Percentiles rank a stretch among this genome's conserved stretches.
Evolutionary conservation across 2,113 vertebrate genomes (phyloP).

Genomic region (Buteo buteo): DNA sequence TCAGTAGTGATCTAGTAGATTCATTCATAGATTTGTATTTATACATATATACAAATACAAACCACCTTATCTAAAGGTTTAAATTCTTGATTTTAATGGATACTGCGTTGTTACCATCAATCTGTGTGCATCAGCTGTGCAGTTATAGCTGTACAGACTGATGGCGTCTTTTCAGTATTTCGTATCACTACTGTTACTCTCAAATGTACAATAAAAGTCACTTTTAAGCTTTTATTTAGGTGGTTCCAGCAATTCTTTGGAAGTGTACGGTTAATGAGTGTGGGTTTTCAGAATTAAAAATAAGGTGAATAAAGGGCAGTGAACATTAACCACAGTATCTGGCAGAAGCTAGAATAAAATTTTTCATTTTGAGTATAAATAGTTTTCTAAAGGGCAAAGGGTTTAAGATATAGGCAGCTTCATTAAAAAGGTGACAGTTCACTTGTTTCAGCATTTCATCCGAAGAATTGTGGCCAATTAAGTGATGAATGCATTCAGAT

Average conservation of each 20-base stretch:
- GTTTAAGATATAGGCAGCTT: slow-evolving; percentile 48
- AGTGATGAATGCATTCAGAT: slow-evolving; percentile 12
- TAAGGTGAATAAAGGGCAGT: slow-evolving; percentile 44
- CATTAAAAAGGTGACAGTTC: slow-evolving; percentile 56
- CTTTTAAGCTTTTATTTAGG: slow-evolving; percentile 39
- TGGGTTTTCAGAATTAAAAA: slow-evolving; percentile 57
- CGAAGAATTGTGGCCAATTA: slow-evolving; percentile 29
- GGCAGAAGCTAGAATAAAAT: slow-evolving; percentile 38
- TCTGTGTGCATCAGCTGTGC: background rate
- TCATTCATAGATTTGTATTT: background rate
- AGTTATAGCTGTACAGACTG: background rate
- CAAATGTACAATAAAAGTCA: slow-evolving; percentile 11
- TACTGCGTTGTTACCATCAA: background rate
- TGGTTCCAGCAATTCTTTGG: slow-evolving; percentile 23
- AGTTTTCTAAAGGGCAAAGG: slow-evolving; percentile 36
- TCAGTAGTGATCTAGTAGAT: background rate
- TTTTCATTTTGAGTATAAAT: slow-evolving; percentile 50
- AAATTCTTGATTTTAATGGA: background rate
- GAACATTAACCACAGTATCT: slow-evolving; percentile 49
- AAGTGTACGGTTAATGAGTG: slow-evolving; percentile 2
- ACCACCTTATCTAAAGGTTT: background rate
- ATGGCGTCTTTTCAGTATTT: background rate
- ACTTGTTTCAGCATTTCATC: slow-evolving; percentile 49
- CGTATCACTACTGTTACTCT: background rate
- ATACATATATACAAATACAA: background rate